Evolutionary conservation across 2,113 vertebrate genomes (phyloP).

Genomic region (Phyllostomus discolor): DNA sequence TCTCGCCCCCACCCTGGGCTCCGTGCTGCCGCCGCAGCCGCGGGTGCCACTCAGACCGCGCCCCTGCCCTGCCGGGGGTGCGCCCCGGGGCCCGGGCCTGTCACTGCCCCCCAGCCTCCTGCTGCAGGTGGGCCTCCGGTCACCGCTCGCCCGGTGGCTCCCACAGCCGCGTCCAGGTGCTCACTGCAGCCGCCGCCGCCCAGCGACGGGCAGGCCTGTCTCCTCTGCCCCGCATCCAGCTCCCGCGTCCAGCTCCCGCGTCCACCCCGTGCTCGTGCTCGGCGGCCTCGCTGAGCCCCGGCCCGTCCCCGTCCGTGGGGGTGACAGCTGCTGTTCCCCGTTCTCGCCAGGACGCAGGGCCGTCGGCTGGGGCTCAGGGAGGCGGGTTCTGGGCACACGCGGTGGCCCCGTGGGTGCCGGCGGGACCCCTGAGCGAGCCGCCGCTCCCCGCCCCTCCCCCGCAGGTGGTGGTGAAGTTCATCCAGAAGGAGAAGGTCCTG

Average conservation of each 20-base stretch:
- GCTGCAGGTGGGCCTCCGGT: neutral
- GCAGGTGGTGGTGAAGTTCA: conserved; percentile 94
- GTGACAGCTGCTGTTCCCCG: neutral
- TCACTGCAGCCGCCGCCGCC: fast-evolving
- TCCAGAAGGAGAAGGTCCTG: conserved; percentile 90
- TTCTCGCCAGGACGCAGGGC: neutral
- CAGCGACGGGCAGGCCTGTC: too few species aligned
- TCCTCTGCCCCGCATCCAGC: too few species aligned
- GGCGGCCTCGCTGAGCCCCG: neutral
- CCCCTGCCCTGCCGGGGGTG: neutral
- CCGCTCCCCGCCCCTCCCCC: neutral
- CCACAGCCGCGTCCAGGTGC: fast-evolving
- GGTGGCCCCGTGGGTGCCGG: fast-evolving
- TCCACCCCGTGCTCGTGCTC: too few species aligned
- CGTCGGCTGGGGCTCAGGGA: fast-evolving
- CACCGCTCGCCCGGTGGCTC: neutral
- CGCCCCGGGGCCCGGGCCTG: too few species aligned
- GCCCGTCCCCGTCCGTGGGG: neutral
- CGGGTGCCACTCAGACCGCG: neutral
- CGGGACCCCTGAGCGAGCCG: fast-evolving
- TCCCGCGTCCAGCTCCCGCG: too few species aligned
- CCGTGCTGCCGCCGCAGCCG: neutral
- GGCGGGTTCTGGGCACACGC: fast-evolving
- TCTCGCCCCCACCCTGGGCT: neutral
- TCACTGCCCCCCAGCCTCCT: neutral